Percentiles rank a stretch among this genome's conserved stretches.
Conservation (phyloP, 2,113 vertebrate species). For the Fukomys damarensis region DNA sequence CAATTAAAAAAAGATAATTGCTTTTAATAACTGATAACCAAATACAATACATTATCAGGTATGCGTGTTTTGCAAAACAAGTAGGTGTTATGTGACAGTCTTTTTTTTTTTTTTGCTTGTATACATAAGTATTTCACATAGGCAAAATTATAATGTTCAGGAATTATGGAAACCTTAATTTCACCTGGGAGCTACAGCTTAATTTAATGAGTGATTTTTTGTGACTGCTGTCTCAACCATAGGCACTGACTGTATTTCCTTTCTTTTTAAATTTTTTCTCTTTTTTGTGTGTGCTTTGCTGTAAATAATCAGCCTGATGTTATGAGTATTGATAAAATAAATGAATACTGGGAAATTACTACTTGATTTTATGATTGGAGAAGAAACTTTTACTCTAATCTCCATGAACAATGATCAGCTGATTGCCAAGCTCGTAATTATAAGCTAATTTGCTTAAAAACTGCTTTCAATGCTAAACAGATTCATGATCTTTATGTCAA, state of each 20-base stretch:
- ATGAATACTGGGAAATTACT: not conserved
- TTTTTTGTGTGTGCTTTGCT: not conserved
- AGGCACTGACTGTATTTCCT: not conserved
- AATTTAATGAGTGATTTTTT: not conserved
- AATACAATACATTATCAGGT: not conserved
- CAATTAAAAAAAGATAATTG: not conserved
- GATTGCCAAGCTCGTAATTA: not conserved
- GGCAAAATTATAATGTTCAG: not conserved
- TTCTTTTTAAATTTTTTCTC: not conserved
- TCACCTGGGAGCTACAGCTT: not conserved
- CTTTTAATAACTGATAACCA: not conserved
- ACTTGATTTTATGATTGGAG: not conserved
- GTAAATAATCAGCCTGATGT: not conserved
- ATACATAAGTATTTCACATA: not conserved
- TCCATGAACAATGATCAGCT: not conserved
- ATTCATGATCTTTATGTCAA: not conserved
- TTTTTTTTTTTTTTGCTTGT: not conserved
- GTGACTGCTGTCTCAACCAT: not conserved
- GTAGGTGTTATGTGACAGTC: not conserved
- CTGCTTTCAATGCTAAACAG: not conserved
- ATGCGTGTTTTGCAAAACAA: not conserved
- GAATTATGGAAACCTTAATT: not conserved
- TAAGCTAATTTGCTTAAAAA: constrained; percentile 36
- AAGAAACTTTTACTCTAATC: not conserved
- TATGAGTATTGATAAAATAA: not conserved